A percentile compares a stretch with the other conserved stretches of the same genome.
Conservation (phyloP, 2,797 vertebrate genomes). For the Mormyrops boulengeri region DNA sequence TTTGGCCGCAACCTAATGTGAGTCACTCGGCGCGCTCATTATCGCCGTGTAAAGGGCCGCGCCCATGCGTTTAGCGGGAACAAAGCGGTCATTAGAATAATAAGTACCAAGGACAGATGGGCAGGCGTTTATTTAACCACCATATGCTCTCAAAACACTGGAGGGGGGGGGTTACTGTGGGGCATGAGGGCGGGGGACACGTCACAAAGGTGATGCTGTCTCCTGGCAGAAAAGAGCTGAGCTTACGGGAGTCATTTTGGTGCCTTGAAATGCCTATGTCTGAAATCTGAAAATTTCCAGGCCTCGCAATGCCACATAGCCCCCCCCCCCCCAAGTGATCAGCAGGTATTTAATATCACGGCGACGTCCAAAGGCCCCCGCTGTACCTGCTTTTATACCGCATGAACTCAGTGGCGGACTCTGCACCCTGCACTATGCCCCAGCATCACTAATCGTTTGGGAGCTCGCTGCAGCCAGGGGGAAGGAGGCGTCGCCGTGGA, state of each 20-base stretch:
- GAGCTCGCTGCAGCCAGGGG: neutral
- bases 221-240: neutral
- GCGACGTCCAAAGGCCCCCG: neutral
- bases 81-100: constrained; percentile 14
- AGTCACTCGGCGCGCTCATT: constrained; percentile 9
- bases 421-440: neutral
- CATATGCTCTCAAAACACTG: neutral
- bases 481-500: neutral
- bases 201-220: neutral
- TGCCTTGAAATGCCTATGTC: neutral
- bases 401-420: neutral
- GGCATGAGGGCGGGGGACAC: neutral
- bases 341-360: neutral
- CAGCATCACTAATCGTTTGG: no score
- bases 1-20: constrained; percentile 14
- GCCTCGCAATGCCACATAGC: neutral
- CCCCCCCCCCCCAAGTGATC: neutral
- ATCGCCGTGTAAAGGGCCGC: neutral
- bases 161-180: neutral
- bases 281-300: neutral
- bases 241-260: neutral
- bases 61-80: neutral
- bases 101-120: neutral
- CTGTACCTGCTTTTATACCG: neutral
- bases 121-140: constrained; percentile 1